Base-by-base conservation (phyloP, 2,797 vertebrate species). In the Dipus sagitta region DNA sequence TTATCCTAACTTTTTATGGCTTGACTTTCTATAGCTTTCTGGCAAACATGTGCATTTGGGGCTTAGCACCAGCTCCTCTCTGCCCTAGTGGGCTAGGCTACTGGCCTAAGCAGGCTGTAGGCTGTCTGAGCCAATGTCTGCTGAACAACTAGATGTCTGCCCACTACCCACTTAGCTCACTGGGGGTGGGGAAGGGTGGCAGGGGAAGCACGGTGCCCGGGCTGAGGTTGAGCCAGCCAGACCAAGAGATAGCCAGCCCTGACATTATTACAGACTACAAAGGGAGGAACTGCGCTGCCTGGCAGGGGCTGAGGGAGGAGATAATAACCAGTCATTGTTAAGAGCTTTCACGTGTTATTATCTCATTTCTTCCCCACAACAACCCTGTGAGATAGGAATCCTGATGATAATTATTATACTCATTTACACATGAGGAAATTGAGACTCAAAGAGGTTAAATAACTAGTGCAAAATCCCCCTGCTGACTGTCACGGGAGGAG, bases 301-400 rank as follows among this genome's bases (percentile, higher is more conserved):
- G 80, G 81, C 24, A 70, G 89, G 62, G 70, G 10, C 32, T 30
- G 1, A 7, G 42, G 68, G 58, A 74, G 52, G 54, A 70, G 76
- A 94, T 96, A 88, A 94, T 93, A 88, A 90, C 88, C 9, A 34
- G 84, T 92, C 72, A 76, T 58, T 90, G 94, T 65, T 24, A 60
- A 79, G 68, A 0, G 58, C 82, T 95, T 89, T 87, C 86, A 54
- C 52, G 1, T 92, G 95, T 94, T 85, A 91, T 96, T 94, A 93
- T 83, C 92, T 85, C 85, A 72, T 92, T 92, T 86, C 58, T 84
- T 81, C 83, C 72, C 78, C 26, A 34, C 54, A 68, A 79, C 71
- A 90, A 24, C 75, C 88, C 78, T 68, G 18, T 28, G 85, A 96
- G 92, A 82, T 23, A 88, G 94, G 89, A 74, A 65, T 52, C 79